Evolutionary conservation across 2,797 vertebrate genomes (phyloP), one percentile per base, ranked within the genome.

Genomic region (Cyprinella venusta): DNA sequence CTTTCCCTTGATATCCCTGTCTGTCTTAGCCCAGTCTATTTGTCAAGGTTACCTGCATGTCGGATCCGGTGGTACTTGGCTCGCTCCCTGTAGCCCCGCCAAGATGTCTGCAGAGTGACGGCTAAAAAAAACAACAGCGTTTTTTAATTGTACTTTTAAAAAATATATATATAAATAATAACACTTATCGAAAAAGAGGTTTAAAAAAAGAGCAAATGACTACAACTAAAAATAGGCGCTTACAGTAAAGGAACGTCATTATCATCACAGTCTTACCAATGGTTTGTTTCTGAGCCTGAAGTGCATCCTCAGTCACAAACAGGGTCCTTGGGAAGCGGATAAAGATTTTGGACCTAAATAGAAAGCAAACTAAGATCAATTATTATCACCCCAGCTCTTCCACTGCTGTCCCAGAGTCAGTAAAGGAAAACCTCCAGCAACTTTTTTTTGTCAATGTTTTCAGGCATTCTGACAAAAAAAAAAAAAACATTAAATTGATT

Each of bases 321-420:
- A 99, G 94, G 3, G 97, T 99, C 94, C 97, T 99, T 19, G 98
- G 97, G 88, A 98, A 98, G 50, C 97, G 97, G 88, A 99, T 99
- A 92, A 99, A 99, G 90, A 99, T 98, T 93, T 99, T 99, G 74
- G 97, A 97, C 92, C 98, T 99, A 90, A 77, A 82, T 61, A 85
- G 12, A 30, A 78, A 45, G 56, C 30, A 77, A 65, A 67, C 7
- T 24, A 54, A 61, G 4, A 18, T 19, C 1, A 42, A 10, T 10
- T 10, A 50, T 19, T 15, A 69, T 42, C 9, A 30, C 6, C 38
- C 16, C 54, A 59, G 36, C 72, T 76, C 36, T 24, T 40, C 2
- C 15, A 21, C 38, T 42, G 52, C 36, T 26, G n/a, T 15, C 52
- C 7, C 52, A 59, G 12, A 74, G 26, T 24, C 16, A 67, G 13